Evolutionary conservation across 2,888 invertebrate species (phyloP).

Genomic region (Trachelus stipa): DNA sequence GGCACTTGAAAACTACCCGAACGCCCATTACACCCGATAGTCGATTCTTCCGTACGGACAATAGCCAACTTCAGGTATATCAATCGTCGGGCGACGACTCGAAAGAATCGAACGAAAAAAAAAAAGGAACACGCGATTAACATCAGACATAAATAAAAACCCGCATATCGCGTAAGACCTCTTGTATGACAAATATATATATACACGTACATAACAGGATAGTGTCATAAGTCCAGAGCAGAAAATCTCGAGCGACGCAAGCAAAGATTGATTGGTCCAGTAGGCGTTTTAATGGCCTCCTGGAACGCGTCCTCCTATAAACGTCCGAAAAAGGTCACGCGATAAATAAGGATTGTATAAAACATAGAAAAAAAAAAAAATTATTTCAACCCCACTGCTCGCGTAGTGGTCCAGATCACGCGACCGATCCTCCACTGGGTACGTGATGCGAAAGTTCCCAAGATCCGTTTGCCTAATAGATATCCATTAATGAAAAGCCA

Average conservation of each 20-base stretch:
- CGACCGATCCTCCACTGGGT: not conserved
- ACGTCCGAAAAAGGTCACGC: too few species aligned
- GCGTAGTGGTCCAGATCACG: not conserved
- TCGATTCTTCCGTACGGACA: too few species aligned
- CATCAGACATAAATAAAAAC: not conserved
- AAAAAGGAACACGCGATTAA: not conserved
- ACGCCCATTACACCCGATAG: too few species aligned
- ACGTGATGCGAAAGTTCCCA: not conserved
- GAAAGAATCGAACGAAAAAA: not conserved
- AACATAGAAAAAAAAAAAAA: not conserved
- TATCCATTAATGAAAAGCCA: constrained; percentile 1
- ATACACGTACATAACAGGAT: not conserved
- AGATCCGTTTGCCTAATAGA: not conserved
- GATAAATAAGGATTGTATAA: too few species aligned
- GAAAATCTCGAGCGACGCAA: not conserved
- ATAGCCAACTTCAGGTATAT: too few species aligned
- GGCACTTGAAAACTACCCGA: too few species aligned
- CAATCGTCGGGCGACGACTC: not conserved
- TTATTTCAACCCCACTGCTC: not conserved
- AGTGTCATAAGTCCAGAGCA: not conserved
- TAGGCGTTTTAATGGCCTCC: not conserved
- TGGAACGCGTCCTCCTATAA: not conserved
- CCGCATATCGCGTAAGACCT: not conserved
- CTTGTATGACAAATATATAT: not conserved
- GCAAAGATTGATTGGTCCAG: not conserved